Percentiles rank a stretch among this genome's conserved stretches.
Evolutionary conservation across 2,113 vertebrate species (phyloP).

Genomic region (Malurus cyaneus): DNA sequence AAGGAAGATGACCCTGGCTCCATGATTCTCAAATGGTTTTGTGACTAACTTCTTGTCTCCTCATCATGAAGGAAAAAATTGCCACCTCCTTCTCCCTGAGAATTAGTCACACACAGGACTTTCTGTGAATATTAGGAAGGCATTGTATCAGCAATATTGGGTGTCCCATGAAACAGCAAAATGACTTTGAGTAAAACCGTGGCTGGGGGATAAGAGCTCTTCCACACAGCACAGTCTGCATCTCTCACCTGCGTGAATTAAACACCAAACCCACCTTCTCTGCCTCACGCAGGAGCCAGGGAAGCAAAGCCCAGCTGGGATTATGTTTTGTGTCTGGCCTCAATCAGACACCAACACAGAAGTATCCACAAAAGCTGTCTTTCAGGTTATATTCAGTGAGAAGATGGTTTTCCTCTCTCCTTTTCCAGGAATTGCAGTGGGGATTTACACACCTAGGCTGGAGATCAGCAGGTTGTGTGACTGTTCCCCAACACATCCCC

Average conservation of each 20-base stretch:
- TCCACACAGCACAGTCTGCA: neutral
- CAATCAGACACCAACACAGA: neutral
- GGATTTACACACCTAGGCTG: neutral
- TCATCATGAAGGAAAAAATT: neutral
- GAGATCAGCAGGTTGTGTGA: neutral
- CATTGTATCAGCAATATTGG: neutral
- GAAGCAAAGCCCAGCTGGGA: neutral
- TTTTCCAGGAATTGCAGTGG: neutral
- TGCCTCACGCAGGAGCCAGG: neutral
- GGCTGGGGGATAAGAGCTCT: neutral
- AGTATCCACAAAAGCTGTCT: neutral
- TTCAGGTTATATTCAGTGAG: neutral
- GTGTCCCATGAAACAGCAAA: neutral
- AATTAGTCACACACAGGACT: neutral
- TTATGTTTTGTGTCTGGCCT: neutral
- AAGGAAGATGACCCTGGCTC: neutral
- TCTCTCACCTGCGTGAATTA: neutral
- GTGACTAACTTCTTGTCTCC: neutral
- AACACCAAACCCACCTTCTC: neutral
- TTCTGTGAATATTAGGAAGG: neutral
- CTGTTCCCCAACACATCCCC: neutral
- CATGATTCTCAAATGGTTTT: neutral
- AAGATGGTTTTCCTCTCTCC: neutral
- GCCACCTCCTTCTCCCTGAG: accelerated
- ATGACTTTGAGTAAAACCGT: neutral